Evolutionary conservation across 2,888 invertebrate genomes (phyloP).

Genomic region (Lepidochitona cinerea): DNA sequence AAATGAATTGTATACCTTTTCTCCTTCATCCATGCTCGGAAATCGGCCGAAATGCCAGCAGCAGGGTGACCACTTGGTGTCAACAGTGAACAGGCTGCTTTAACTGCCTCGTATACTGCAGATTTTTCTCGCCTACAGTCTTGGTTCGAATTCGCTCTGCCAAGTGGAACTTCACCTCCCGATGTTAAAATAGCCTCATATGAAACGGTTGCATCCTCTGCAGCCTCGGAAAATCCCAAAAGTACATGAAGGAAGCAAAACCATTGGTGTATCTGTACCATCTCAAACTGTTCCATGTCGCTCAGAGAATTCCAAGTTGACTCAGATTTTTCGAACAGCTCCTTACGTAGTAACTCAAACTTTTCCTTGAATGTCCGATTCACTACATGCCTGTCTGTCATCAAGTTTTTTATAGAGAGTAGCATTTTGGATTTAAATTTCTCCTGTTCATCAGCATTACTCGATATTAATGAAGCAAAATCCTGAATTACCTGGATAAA

Average conservation of each 20-base stretch:
- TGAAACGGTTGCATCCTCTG: background rate
- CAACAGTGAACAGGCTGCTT: background rate
- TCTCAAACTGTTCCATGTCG: background rate
- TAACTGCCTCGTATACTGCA: background rate
- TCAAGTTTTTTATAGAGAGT: background rate
- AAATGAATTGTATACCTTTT: background rate
- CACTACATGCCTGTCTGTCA: background rate
- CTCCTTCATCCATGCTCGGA: background rate
- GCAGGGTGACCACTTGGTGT: background rate
- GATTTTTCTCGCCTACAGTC: background rate
- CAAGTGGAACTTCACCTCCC: background rate
- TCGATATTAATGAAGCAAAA: background rate
- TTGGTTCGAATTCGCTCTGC: background rate
- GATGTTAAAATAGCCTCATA: background rate
- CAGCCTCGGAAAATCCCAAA: background rate
- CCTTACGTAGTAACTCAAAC: background rate
- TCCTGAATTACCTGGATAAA: background rate
- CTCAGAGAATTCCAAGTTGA: background rate
- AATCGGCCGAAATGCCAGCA: background rate
- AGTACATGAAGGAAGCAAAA: slow-evolving; percentile 3
- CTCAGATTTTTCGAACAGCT: background rate
- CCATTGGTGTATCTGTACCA: background rate
- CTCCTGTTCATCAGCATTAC: background rate
- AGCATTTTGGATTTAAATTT: background rate
- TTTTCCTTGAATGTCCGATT: background rate